These are phyloP conservation scores for Grapholita molesta DNA, from an alignment of 1,140 invertebrate species.

Conservation along the genomic window DNA sequence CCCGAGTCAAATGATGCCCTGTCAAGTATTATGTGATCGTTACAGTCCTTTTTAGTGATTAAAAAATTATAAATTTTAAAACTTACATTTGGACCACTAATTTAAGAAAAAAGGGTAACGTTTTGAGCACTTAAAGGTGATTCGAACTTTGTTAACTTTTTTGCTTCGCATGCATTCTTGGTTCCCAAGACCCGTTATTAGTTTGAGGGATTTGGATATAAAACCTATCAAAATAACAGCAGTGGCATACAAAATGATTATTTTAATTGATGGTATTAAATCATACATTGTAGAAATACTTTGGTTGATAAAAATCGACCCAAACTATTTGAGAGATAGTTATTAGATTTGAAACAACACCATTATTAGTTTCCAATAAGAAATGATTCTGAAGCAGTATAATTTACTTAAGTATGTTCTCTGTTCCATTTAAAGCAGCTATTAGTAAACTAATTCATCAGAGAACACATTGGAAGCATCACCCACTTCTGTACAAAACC, in stretches of 20 bases:
- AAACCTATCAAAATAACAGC: constrained; percentile 9
- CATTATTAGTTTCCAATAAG: neutral
- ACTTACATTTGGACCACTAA: neutral
- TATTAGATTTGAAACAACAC: neutral
- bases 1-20: constrained; percentile 23
- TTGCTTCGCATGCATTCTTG: neutral
- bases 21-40: constrained; percentile 20
- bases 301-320: neutral
- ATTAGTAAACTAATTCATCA: neutral
- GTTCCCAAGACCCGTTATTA: constrained; percentile 11
- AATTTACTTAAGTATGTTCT: neutral
- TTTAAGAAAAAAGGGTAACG: constrained; percentile 11
- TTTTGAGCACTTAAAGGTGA: constrained; percentile 13
- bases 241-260: neutral
- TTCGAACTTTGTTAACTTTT: constrained; percentile 1
- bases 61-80: constrained; percentile 7
- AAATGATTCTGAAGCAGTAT: neutral
- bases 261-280: neutral
- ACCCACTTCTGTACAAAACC: neutral
- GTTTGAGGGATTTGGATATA: neutral
- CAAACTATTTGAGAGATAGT: neutral
- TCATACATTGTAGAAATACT: neutral
- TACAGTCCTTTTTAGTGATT: constrained; percentile 19
- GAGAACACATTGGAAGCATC: neutral
- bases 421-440: neutral